Evolutionary conservation across 2,888 invertebrate species (phyloP), one percentile per base, ranked within the genome.

Genomic region (Pristionchus arcanus): DNA sequence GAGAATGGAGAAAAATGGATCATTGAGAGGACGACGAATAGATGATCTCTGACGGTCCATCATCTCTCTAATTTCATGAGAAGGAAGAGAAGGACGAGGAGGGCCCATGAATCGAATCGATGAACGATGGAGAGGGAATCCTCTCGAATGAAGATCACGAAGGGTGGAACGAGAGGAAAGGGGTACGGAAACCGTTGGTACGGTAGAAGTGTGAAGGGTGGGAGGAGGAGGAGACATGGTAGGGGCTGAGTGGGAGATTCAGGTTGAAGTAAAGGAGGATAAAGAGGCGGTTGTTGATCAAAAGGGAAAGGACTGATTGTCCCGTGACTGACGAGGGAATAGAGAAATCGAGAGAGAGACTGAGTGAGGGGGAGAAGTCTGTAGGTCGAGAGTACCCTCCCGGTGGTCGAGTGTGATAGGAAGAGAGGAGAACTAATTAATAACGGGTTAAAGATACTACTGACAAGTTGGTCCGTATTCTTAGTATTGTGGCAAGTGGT

Each of bases 381-480:
- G 74, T 31, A 68, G 15, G 68, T 68, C 74, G 74, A 77, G 25
- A 49, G 49, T 42, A 42, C 42, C 42, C 77, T 3, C 42, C n/a
- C 42, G n/a, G n/a, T 53, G n/a, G 49, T 53, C 37, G 53, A 49
- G 53, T 28, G 81, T 53, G 81, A 81, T 53, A 28, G 49, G 7
- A n/a, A 77, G 74, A 77, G 74, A 77, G 16, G 81, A 81, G 81
- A 53, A 53, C 37, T 28, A 31, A 77, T 77, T 81, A 49, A 53
- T 81, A 7, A 42, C 28, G 7, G 5, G 37, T 19, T 28, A 81
- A 28, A 81, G 42, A 81, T 4, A 53, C 3, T 15, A 5, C 25
- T 49, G 81, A 53, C 21, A 81, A 49, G 31, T 81, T 77, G 25
- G 25, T 31, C 4, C 7, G 74, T 11, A 28, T n/a, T 81, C 81